A percentile compares a stretch with the other conserved stretches of the same genome.
phyloP scores from a whole-genome alignment of 2,113 vertebrate genomes.

The Sus scrofa region DNA sequence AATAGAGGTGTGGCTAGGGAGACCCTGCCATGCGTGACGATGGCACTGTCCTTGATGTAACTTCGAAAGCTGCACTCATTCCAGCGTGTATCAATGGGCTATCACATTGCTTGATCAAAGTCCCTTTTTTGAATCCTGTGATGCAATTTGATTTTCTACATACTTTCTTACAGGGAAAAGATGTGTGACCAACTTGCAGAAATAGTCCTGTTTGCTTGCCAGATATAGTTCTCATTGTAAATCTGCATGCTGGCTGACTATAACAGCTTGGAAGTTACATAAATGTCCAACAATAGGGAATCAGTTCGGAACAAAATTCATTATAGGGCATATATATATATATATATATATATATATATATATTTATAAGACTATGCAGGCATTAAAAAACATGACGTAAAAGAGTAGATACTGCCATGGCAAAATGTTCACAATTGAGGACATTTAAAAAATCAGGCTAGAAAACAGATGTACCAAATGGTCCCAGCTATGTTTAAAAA shows the following conservation, averaged over 20 bases:
- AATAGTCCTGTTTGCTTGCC: constrained; percentile 49
- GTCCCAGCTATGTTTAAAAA: constrained; percentile 3
- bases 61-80: neutral
- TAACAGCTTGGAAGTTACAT: constrained; percentile 76
- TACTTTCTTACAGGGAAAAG: constrained; percentile 18
- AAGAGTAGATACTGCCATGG: neutral
- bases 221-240: constrained; percentile 58
- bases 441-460: constrained; percentile 54
- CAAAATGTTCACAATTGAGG: constrained; percentile 34
- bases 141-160: neutral
- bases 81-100: neutral
- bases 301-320: constrained; percentile 72
- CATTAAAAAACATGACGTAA: constrained; percentile 55
- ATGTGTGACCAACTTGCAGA: neutral
- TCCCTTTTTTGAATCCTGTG: neutral
- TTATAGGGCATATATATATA: constrained; percentile 43
- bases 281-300: constrained; percentile 70
- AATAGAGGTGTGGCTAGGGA: neutral
- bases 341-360: constrained; percentile 39
- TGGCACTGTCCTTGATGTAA: neutral
- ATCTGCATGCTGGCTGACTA: constrained; percentile 59
- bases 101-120: neutral
- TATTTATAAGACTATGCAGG: constrained; percentile 2
- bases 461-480: constrained; percentile 55
- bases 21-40: neutral